These are phyloP conservation scores for Lepilemur septentrionalis DNA, from an alignment of 2,797 vertebrate genomes.

Conservation along the genomic window DNA sequence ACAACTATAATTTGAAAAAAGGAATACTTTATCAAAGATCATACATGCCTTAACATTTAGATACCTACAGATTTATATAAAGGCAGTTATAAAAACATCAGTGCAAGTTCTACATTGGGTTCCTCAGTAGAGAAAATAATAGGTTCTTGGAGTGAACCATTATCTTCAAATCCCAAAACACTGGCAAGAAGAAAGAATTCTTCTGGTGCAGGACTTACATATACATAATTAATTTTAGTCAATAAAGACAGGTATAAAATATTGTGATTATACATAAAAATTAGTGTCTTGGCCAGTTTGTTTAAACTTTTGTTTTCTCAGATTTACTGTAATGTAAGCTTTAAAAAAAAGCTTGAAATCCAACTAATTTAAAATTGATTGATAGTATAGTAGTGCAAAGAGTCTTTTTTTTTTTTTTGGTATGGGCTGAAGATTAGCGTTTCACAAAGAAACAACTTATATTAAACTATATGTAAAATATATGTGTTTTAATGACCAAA, in stretches of 20 bases:
- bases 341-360: constrained; percentile 18
- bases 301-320: constrained; percentile 56
- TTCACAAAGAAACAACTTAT: constrained; percentile 72
- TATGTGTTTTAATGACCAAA: constrained; percentile 70
- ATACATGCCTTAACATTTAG: constrained; percentile 61
- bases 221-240: constrained; percentile 49
- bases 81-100: constrained; percentile 79
- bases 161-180: constrained; percentile 61
- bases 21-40: constrained; percentile 60
- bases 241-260: constrained; percentile 77
- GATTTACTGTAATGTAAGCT: constrained; percentile 53
- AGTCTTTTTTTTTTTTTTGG: constrained; percentile 48
- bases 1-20: constrained; percentile 69
- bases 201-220: constrained; percentile 50
- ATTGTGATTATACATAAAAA: constrained; percentile 71
- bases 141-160: constrained; percentile 62
- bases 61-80: constrained; percentile 53
- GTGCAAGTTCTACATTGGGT: constrained; percentile 76
- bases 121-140: constrained; percentile 69
- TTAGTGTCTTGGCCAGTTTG: constrained; percentile 61
- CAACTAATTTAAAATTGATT: constrained; percentile 42
- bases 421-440: constrained; percentile 68
- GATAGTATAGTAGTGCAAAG: constrained; percentile 78
- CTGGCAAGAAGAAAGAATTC: constrained; percentile 26
- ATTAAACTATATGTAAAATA: constrained; percentile 72